Conservation (phyloP, 23 tunicate species). For the Oikopleura dioica region DNA sequence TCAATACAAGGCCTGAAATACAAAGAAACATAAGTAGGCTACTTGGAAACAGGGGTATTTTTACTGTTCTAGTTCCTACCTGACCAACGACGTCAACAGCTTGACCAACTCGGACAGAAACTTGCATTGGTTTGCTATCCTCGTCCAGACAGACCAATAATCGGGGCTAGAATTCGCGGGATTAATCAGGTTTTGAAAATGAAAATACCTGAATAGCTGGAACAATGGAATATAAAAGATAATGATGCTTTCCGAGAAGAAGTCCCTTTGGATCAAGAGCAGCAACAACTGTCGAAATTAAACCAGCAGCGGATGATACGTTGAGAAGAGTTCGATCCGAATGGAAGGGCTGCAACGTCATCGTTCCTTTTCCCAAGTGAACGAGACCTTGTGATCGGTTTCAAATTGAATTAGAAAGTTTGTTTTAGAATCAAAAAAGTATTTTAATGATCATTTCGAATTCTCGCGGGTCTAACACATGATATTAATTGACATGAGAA, state of each 20-base stretch:
- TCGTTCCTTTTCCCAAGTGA: constrained; percentile 44
- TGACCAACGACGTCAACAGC: constrained; percentile 97
- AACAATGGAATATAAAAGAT: constrained; percentile 55
- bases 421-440: too few relatives aligned
- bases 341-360: constrained; percentile 80
- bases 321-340: constrained; percentile 56
- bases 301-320: constrained; percentile 44
- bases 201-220: constrained; percentile 96
- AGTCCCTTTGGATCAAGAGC: constrained; percentile 58
- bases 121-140: constrained; percentile 44
- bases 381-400: too few relatives aligned
- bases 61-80: too few relatives aligned
- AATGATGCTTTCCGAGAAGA: constrained; percentile 66
- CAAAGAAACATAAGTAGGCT: too few relatives aligned
- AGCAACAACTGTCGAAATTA: constrained; percentile 42
- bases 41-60: too few relatives aligned
- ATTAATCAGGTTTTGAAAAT: too few relatives aligned
- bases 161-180: too few relatives aligned
- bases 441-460: too few relatives aligned
- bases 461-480: too few relatives aligned
- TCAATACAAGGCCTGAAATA: too few relatives aligned
- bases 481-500: too few relatives aligned
- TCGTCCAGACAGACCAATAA: constrained; percentile 75
- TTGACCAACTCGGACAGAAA: constrained; percentile 84
- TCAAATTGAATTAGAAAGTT: too few relatives aligned